These are phyloP conservation scores for Folsomia manolachei DNA, from an alignment of 2,888 invertebrate genomes.

Conservation along the genomic window DNA sequence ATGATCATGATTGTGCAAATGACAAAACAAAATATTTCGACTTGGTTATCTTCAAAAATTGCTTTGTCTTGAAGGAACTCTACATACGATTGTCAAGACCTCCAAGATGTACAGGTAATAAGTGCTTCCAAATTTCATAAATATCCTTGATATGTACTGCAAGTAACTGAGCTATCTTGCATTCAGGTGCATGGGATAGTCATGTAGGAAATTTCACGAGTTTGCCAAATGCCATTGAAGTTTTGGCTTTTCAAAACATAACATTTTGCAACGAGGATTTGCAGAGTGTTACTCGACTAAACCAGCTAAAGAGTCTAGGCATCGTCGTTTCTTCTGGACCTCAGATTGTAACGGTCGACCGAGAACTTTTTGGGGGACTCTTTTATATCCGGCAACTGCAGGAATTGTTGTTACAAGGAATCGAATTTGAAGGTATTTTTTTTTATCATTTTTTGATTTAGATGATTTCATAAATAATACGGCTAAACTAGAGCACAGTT, in stretches of 20 bases:
- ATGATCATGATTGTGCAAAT: too few relatives aligned
- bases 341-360: background rate
- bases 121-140: too few relatives aligned
- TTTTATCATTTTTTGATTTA: too few relatives aligned
- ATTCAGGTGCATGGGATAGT: background rate
- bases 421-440: too few relatives aligned
- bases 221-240: slow-evolving; percentile 15
- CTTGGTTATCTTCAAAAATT: slow-evolving; percentile 3
- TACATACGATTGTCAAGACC: slow-evolving; percentile 12
- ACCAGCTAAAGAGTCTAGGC: slow-evolving; percentile 4
- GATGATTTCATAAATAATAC: too few relatives aligned
- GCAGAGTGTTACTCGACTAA: background rate
- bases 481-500: too few relatives aligned
- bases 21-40: background rate
- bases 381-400: background rate
- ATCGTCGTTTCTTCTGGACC: background rate
- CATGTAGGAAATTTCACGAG: slow-evolving; percentile 9
- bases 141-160: too few relatives aligned
- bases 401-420: background rate
- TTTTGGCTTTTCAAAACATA: slow-evolving; percentile 11
- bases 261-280: background rate
- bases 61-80: slow-evolving; percentile 12
- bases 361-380: background rate
- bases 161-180: too few relatives aligned
- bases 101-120: too few relatives aligned